phyloP scores from a whole-genome alignment of 2,797 vertebrate genomes.

The Enteromius thamalakanensis region DNA sequence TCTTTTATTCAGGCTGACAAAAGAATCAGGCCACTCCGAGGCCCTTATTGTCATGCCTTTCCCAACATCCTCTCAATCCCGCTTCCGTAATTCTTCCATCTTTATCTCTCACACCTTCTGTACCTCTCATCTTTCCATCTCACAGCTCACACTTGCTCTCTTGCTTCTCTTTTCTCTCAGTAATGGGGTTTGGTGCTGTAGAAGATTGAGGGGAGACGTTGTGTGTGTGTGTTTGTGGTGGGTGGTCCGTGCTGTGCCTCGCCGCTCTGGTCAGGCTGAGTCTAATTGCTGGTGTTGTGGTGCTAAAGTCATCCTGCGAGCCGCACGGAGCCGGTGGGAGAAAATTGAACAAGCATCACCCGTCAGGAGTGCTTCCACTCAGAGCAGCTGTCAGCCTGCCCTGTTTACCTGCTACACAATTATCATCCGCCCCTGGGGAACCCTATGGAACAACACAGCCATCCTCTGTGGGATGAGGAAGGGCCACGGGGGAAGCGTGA shows the following conservation, averaged over 20 bases:
- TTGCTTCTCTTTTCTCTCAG: slow-evolving; percentile 52
- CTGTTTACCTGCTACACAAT: slow-evolving; percentile 77
- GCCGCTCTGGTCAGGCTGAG: slow-evolving; percentile 52
- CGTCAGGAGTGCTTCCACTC: slow-evolving; percentile 79
- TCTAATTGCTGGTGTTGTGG: slow-evolving; percentile 73
- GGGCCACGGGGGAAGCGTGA: slow-evolving; percentile 24
- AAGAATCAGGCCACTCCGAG: slow-evolving; percentile 13
- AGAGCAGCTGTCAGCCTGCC: slow-evolving; percentile 70
- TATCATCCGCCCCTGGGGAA: slow-evolving; percentile 68
- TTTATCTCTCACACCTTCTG: slow-evolving; percentile 37
- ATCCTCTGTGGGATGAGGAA: slow-evolving; percentile 27
- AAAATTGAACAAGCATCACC: slow-evolving; percentile 81
- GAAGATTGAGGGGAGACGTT: slow-evolving; percentile 12
- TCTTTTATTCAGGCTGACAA: slow-evolving; percentile 11
- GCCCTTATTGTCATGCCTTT: slow-evolving; percentile 36
- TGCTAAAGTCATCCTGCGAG: slow-evolving; percentile 64
- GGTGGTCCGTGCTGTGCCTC: slow-evolving; percentile 51
- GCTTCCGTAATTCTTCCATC: slow-evolving; percentile 20
- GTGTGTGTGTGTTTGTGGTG: slow-evolving; percentile 14
- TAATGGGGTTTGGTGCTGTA: slow-evolving; percentile 48
- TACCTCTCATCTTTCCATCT: slow-evolving; percentile 19
- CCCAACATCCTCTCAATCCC: slow-evolving; percentile 9
- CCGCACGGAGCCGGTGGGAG: slow-evolving; percentile 55
- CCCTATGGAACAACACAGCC: slow-evolving; percentile 32
- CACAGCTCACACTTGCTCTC: slow-evolving; percentile 22